Evolutionary conservation across 2,888 invertebrate species (phyloP), one percentile per base, ranked within the genome.

Genomic region (Shargacucullia verbasci): DNA sequence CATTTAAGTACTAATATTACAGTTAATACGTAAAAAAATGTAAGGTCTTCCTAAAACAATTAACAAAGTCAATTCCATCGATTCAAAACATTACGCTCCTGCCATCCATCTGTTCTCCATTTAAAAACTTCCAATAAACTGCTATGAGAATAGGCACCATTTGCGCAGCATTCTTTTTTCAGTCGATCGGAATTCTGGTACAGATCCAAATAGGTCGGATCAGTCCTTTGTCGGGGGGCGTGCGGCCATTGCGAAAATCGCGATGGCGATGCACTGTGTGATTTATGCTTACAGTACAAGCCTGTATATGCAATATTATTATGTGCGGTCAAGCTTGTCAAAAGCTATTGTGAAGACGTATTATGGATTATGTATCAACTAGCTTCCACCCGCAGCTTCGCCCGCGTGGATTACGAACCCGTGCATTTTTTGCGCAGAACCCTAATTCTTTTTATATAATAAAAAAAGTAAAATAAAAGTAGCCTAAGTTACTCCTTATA

Each of bases 131-230:
- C 61, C 72, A 77, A 75, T 75, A 71, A 68, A 71, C 39, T 52
- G 50, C 56, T 34, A 54, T 64, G 55, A 57, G 71, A 77, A 61
- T 65, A 57, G 68, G 60, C 54, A 25, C 59, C 69, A 56, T 61
- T 71, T 61, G 45, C 55, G 41, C 0, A 45, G 53, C 49, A 55
- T 62, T 70, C 73, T 70, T 70, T 75, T 71, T 71, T 63, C 69
- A 71, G 61, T 64, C 69, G 61, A 73, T 71, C 58, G 71, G 66
- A 58, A 72, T 74, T 77, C 77, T 82, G 81, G 82, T 76, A 64
- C 54, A 43, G 60, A 53, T 78, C 82, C 82, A 82, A 82, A 80
- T 80, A 76, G 82, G 82, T 80, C 81, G 70, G 50, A 73, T 71
- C 77, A 68, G 69, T 63, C 59, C 70, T 75, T 80, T 76, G 72